These are phyloP conservation scores for Raja brachyura DNA, from an alignment of 2,113 vertebrate species.

Conservation along the genomic window DNA sequence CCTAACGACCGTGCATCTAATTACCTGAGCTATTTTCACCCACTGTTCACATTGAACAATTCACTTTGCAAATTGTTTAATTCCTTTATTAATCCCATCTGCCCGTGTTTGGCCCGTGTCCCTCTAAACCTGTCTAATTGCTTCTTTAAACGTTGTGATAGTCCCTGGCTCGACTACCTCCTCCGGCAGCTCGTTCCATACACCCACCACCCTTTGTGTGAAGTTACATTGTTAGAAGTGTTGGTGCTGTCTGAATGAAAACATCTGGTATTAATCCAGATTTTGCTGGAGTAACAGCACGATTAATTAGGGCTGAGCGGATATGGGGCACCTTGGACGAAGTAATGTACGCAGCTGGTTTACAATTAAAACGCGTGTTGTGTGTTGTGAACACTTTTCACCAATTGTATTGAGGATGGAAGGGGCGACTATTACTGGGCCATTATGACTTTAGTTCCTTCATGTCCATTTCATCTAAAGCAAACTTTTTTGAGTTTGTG, in stretches of 20 bases:
- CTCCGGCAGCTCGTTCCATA: too few relatives aligned
- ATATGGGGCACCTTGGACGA: neutral
- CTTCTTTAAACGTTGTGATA: too few relatives aligned
- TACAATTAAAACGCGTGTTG: too few relatives aligned
- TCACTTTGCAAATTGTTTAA: neutral
- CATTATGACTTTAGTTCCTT: neutral
- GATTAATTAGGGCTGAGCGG: neutral
- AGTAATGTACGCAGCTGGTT: neutral
- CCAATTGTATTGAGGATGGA: neutral
- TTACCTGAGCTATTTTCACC: neutral
- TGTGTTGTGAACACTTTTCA: neutral
- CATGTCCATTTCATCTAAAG: neutral
- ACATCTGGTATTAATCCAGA: neutral
- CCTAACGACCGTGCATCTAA: neutral
- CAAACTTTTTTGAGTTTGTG: neutral
- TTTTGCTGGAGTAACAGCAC: neutral
- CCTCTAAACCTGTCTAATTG: too few relatives aligned
- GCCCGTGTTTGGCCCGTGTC: too few relatives aligned
- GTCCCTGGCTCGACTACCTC: too few relatives aligned
- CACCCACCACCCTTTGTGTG: too few relatives aligned
- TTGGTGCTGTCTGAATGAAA: neutral
- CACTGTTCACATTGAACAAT: too few relatives aligned
- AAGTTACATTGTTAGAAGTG: neutral
- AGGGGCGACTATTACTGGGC: neutral
- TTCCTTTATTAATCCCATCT: neutral